Evolutionary conservation across 2,113 vertebrate species (phyloP).

Genomic region (Tetrao urogallus): DNA sequence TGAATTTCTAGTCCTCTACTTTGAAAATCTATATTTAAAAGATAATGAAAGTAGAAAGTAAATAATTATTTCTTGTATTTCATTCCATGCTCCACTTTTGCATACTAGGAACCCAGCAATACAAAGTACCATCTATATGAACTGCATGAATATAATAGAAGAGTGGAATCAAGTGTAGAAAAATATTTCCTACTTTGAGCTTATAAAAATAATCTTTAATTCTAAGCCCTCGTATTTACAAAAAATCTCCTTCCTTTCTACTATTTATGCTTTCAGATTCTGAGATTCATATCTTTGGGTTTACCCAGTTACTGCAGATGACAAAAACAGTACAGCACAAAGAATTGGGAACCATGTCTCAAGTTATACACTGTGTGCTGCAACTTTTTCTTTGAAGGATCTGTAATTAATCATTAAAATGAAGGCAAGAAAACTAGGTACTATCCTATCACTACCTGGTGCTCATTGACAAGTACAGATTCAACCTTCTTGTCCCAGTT

Average conservation of each 20-base stretch:
- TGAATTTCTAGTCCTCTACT: neutral
- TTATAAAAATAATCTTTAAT: neutral
- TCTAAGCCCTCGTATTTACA: neutral
- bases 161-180: neutral
- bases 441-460: neutral
- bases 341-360: neutral
- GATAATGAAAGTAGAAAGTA: neutral
- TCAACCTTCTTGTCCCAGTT: neutral
- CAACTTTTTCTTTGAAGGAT: neutral
- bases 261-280: neutral
- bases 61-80: neutral
- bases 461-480: neutral
- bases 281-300: neutral
- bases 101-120: neutral
- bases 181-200: neutral
- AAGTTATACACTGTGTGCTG: neutral
- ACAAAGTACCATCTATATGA: neutral
- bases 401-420: conserved; percentile 20
- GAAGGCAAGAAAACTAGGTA: neutral
- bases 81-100: neutral
- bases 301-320: neutral
- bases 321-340: neutral
- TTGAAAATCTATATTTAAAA: neutral
- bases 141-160: neutral
- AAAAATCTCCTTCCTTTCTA: neutral